Evolutionary conservation across 2,888 invertebrate species (phyloP).

Genomic region (Oscheius sp.): DNA sequence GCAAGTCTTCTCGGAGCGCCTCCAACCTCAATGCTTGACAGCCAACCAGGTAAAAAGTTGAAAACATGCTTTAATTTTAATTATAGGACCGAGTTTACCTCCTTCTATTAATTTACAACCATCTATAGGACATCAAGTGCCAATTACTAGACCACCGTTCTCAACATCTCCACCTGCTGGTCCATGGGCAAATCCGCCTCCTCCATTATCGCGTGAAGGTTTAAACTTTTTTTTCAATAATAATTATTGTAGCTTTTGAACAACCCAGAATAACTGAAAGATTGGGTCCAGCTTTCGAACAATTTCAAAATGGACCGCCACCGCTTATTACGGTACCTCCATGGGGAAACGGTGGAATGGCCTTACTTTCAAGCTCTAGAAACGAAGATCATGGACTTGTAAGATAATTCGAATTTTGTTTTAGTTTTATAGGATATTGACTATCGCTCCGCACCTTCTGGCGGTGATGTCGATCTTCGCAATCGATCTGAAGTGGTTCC

Average conservation of each 20-base stretch:
- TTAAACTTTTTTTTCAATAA: background rate
- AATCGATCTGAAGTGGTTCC: background rate
- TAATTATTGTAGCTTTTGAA: background rate
- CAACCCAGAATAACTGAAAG: constrained; percentile 15
- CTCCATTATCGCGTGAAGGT: constrained; percentile 18
- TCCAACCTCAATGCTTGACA: constrained; percentile 33
- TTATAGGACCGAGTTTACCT: background rate
- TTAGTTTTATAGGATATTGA: constrained; percentile 26
- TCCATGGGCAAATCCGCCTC: background rate
- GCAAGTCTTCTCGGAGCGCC: constrained; percentile 37
- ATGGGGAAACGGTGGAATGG: background rate
- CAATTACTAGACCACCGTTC: background rate
- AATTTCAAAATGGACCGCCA: background rate
- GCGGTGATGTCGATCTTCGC: constrained; percentile 34
- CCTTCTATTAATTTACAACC: background rate
- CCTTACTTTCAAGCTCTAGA: background rate
- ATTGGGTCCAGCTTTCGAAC: constrained; percentile 9
- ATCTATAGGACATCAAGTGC: background rate
- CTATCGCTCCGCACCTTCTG: constrained; percentile 24
- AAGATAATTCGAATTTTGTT: no score
- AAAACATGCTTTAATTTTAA: background rate
- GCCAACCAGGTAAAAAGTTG: background rate
- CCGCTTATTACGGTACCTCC: background rate
- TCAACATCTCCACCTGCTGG: background rate
- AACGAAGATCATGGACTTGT: background rate